phyloP scores from a whole-genome alignment of 1,140 invertebrate species.

The Drosophila nigrodunni region DNA sequence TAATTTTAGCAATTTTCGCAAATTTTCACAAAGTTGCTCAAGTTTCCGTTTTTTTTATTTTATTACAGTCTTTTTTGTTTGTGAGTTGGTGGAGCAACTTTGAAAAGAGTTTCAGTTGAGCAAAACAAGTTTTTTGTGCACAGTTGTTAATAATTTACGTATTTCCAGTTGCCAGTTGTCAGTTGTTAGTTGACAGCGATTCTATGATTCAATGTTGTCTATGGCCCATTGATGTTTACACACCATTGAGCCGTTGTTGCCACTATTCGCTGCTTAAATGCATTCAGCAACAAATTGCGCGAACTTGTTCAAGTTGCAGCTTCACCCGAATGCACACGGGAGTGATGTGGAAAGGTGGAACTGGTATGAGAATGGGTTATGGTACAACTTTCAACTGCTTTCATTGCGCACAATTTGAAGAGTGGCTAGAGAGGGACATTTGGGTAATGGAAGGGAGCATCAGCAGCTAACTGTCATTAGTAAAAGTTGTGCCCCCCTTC shows the following conservation, averaged over 20 bases:
- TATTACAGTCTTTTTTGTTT: too few species aligned
- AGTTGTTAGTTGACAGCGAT: constrained; percentile 51
- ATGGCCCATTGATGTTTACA: constrained; percentile 62
- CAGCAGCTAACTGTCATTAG: constrained; percentile 16
- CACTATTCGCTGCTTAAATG: constrained; percentile 50
- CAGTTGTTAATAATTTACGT: constrained; percentile 75
- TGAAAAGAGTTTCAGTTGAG: constrained; percentile 15
- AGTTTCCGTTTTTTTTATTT: too few species aligned
- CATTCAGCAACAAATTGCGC: constrained; percentile 74
- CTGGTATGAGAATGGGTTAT: too few species aligned
- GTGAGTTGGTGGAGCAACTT: constrained; percentile 47
- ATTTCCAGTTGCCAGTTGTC: constrained; percentile 27
- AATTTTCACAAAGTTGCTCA: constrained; percentile 38
- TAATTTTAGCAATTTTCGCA: constrained; percentile 74
- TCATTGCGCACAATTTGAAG: constrained; percentile 76
- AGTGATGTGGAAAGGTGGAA: not conserved
- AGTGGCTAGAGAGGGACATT: not conserved
- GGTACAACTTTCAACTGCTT: constrained; percentile 67
- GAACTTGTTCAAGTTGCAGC: constrained; percentile 66
- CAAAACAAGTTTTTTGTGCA: constrained; percentile 46
- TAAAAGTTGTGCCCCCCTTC: not conserved
- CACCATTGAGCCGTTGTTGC: constrained; percentile 60
- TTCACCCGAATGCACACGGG: constrained; percentile 44
- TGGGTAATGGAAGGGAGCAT: too few species aligned
- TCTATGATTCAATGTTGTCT: constrained; percentile 24